These are phyloP conservation scores for Lepus americanus DNA, from an alignment of 2,113 vertebrate genomes.

Conservation along the genomic window DNA sequence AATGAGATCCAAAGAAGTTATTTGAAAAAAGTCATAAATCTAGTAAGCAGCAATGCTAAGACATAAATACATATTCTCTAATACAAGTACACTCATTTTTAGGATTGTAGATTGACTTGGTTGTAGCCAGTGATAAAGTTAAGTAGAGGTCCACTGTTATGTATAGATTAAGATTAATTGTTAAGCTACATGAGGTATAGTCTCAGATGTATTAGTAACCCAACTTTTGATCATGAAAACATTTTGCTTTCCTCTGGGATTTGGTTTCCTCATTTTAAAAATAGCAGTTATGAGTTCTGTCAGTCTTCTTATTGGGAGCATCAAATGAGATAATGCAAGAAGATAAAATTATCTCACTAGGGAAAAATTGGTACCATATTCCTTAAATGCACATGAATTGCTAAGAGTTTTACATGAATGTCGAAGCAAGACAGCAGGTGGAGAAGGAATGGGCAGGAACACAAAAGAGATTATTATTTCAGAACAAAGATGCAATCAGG, in stretches of 20 bases:
- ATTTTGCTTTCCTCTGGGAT: background rate
- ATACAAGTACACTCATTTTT: background rate
- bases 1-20: background rate
- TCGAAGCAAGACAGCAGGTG: background rate
- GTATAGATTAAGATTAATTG: background rate
- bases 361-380: background rate
- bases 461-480: background rate
- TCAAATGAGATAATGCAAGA: background rate
- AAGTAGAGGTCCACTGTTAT: background rate
- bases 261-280: conserved; percentile 11
- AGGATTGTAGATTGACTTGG: background rate
- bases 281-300: background rate
- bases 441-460: background rate
- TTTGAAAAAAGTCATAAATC: background rate
- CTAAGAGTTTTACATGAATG: background rate
- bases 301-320: background rate
- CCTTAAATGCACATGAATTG: background rate
- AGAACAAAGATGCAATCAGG: background rate
- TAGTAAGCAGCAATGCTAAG: background rate
- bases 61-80: background rate
- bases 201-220: background rate
- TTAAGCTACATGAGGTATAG: background rate
- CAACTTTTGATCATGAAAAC: background rate
- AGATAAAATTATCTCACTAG: background rate
- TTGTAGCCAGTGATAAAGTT: background rate